These are phyloP conservation scores for Daubentonia madagascariensis DNA, from an alignment of 2,113 vertebrate genomes.

Conservation along the genomic window DNA sequence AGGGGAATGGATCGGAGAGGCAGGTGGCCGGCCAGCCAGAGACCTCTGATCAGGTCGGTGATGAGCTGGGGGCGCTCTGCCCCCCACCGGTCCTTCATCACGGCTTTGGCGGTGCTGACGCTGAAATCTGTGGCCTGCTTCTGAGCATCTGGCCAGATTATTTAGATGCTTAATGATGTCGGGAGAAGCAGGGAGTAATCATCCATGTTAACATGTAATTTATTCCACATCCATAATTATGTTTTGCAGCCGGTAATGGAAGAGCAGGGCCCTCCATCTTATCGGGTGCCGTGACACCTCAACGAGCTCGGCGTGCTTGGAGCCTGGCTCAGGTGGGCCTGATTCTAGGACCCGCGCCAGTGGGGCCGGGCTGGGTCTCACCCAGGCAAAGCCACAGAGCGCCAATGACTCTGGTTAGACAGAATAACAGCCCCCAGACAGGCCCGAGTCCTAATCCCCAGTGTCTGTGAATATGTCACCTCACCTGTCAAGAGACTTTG, in stretches of 20 bases:
- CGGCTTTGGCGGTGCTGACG: neutral
- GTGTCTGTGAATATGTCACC: fast-evolving
- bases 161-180: slow-evolving; percentile 37
- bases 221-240: neutral
- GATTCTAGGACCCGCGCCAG: fast-evolving
- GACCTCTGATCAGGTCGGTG: neutral
- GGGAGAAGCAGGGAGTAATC: neutral
- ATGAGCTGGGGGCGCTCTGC: neutral
- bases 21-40: neutral
- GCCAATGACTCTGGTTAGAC: neutral
- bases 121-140: neutral
- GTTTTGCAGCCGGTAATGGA: neutral
- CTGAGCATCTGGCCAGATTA: slow-evolving; percentile 42
- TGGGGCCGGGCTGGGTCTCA: neutral
- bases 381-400: neutral
- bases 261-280: fast-evolving
- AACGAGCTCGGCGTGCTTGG: fast-evolving
- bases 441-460: fast-evolving
- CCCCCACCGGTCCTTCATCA: neutral
- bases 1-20: neutral
- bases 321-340: neutral
- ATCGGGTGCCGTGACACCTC: fast-evolving
- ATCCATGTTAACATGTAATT: neutral
- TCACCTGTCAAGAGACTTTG: fast-evolving
- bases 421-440: neutral